Percentiles rank a stretch among this genome's conserved stretches.
Conservation (phyloP, 2,888 invertebrate genomes). For the Torymus texanus region DNA sequence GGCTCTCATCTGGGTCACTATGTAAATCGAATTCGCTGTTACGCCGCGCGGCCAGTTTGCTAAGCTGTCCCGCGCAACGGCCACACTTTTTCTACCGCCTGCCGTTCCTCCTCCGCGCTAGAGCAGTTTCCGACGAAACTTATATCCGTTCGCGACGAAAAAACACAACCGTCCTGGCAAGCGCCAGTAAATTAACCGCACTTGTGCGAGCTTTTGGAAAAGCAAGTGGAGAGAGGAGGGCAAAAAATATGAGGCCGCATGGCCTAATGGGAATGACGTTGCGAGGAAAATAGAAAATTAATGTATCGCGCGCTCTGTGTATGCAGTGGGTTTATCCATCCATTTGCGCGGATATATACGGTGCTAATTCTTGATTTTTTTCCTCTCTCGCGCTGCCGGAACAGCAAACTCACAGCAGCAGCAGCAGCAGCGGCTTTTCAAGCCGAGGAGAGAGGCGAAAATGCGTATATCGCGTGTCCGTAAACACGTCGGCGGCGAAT, state of each 20-base stretch:
- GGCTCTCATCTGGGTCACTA: slow-evolving; percentile 52
- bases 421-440: too few species aligned
- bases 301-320: not conserved
- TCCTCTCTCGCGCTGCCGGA: too few species aligned
- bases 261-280: slow-evolving; percentile 8
- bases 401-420: too few species aligned
- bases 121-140: not conserved
- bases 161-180: not conserved
- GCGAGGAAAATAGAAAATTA: slow-evolving; percentile 11
- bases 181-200: slow-evolving; percentile 1
- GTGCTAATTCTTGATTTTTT: too few species aligned
- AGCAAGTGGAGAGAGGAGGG: too few species aligned
- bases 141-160: slow-evolving; percentile 7
- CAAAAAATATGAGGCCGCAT: not conserved
- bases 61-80: slow-evolving; percentile 35
- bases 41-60: slow-evolving; percentile 12
- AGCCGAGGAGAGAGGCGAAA: not conserved
- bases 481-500: not conserved
- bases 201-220: too few species aligned
- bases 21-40: slow-evolving; percentile 52
- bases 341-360: too few species aligned
- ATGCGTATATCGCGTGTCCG: not conserved
- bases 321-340: too few species aligned
- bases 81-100: not conserved
- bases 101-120: not conserved